Conservation (phyloP, 2,888 invertebrate species). For the Eucera pruinosa region DNA sequence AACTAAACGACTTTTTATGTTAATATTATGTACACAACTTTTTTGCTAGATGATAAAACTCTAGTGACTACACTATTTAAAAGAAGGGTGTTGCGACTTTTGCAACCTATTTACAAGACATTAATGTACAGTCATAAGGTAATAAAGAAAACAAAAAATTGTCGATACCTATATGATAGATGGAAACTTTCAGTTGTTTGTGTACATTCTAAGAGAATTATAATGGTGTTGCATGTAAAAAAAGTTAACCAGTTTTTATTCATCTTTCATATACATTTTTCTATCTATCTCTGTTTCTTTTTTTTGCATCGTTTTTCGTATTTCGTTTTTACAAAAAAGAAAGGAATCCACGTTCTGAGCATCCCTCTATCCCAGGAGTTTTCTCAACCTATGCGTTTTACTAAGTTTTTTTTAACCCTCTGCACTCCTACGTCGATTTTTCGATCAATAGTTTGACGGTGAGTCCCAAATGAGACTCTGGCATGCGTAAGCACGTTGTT, state of each 20-base stretch:
- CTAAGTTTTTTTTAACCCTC: too few species aligned
- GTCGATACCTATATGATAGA: constrained; percentile 79
- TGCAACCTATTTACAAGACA: constrained; percentile 78
- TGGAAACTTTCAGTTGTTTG: constrained; percentile 72
- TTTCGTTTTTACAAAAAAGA: too few species aligned
- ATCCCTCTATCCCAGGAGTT: too few species aligned
- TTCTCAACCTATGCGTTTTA: too few species aligned
- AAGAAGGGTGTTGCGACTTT: constrained; percentile 77
- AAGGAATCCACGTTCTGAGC: too few species aligned
- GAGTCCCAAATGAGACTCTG: too few species aligned
- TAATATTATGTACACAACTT: constrained; percentile 74
- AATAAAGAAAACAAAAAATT: constrained; percentile 79
- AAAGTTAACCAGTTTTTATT: constrained; percentile 71
- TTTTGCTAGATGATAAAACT: constrained; percentile 79
- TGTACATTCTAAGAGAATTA: constrained; percentile 82
- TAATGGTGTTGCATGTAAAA: constrained; percentile 82
- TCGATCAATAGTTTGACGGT: too few species aligned
- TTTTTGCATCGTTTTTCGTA: constrained; percentile 15
- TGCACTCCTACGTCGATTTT: too few species aligned
- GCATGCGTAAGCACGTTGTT: too few species aligned
- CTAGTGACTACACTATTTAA: constrained; percentile 70
- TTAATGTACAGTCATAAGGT: constrained; percentile 81
- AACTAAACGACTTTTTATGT: constrained; percentile 70
- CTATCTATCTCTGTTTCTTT: constrained; percentile 9
- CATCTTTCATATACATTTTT: constrained; percentile 46